These are phyloP conservation scores for Catharus minimus DNA, from an alignment of 2,113 vertebrate genomes.

Conservation along the genomic window DNA sequence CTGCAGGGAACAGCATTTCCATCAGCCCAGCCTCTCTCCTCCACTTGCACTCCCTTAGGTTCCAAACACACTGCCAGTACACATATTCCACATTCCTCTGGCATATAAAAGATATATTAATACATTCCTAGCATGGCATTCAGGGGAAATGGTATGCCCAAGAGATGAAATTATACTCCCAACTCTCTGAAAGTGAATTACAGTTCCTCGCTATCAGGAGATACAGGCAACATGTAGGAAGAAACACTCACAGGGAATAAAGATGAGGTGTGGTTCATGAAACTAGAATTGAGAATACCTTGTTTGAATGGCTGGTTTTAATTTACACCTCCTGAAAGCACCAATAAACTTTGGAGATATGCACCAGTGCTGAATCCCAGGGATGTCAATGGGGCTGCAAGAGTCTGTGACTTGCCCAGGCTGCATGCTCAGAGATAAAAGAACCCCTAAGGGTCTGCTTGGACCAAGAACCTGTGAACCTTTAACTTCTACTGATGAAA, in stretches of 20 bases:
- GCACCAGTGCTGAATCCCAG: accelerated
- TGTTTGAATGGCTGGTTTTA: not conserved
- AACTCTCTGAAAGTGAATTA: slow-evolving; percentile 9
- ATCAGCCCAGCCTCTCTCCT: slow-evolving; percentile 2
- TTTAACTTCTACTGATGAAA: slow-evolving; percentile 30
- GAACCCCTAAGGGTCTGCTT: not conserved
- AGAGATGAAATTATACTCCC: not conserved
- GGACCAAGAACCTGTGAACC: not conserved
- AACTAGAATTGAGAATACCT: not conserved
- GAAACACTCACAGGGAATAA: not conserved
- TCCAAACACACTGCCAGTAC: slow-evolving; percentile 30
- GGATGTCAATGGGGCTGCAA: not conserved
- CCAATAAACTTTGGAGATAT: not conserved
- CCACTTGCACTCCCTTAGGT: slow-evolving; percentile 22
- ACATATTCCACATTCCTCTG: slow-evolving; percentile 61
- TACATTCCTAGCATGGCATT: slow-evolving; percentile 67
- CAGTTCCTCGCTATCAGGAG: not conserved
- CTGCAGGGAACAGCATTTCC: slow-evolving; percentile 38
- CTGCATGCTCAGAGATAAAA: not conserved
- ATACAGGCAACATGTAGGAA: not conserved
- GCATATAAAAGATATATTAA: slow-evolving; percentile 64
- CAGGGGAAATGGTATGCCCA: not conserved
- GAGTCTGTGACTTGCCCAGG: not conserved
- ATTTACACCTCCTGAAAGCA: not conserved
- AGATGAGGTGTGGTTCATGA: not conserved